Base-by-base conservation (phyloP, 1,140 invertebrate species). In the Pemphigus obesinymphae region DNA sequence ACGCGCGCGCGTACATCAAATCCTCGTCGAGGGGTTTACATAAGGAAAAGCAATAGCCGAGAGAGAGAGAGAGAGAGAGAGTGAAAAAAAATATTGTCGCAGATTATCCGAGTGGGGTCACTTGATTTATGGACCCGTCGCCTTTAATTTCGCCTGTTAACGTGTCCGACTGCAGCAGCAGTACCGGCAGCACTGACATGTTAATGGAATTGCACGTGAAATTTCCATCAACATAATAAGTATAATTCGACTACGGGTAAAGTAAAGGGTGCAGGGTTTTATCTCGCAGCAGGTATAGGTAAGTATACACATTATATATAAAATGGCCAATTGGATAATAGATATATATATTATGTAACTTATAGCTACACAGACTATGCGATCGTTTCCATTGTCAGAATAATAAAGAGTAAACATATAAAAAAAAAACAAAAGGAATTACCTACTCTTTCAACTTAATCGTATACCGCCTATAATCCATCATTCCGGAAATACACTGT, bases 201-300 rank as follows among this genome's bases (percentile, higher is more conserved):
- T 76, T 76, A 76, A 76, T 76, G 73, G 73, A 76, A 76, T 58
- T 26, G 31, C 73, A 76, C 73, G 73, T 40, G 31, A 17, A 58
- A 55, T 50, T 55, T 29, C 45, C 20, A 37, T 37, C 20, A 5
- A 23, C 34, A n/a, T 63, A 34, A 63, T n/a, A n/a, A n/a, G 61
- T 63, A 58, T 23, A 17, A 66, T 66, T 66, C 63, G 31, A 66
- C 20, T n/a, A n/a, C n/a, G n/a, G n/a, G n/a, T n/a, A n/a, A n/a
- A n/a, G 34, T 23, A n/a, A 23, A 66, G 63, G 63, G 63, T 37
- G 63, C 23, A 17, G 7, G 48, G n/a, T 50, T 31, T 13, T 17
- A 61, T 26, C 13, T 26, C 53, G 23, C 0, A 58, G 10, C 11
- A 26, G n/a, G 11, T 23, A 23, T 3, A 53, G 43, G n/a, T n/a